Base-by-base conservation (phyloP, 1,140 invertebrate genomes). In the Dendrolimus kikuchii region DNA sequence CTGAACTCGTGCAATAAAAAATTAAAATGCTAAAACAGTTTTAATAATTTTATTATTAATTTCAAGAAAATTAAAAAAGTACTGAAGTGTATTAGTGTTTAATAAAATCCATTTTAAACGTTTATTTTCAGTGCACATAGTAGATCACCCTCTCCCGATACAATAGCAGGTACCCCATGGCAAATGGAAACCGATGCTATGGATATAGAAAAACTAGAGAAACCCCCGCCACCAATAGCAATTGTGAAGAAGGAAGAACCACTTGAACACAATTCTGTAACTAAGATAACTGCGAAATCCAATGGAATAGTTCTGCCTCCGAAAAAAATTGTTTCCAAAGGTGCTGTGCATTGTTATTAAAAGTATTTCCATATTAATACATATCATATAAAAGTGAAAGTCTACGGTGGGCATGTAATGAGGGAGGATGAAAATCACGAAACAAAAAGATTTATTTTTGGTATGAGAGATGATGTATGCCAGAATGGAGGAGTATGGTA, bases 121-220 rank as follows among this genome's bases (percentile, higher is more conserved):
- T 38, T 39, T 49, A n/a, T 53, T 62, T 68, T 38, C 70, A 84
- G 78, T 39, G 62, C 59, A 2, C 60, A 69, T 56, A 81, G 78
- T 47, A 61, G 78, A 51, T 77, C 78, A 4, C 78, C 79, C 0
- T 81, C 78, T 1, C 81, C 77, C 6, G 78, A 81, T 38, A 44
- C 55, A 1, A 45, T 57, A 37, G 74, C 74, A n/a, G n/a, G n/a
- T 4, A 55, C 60, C 4, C 38, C 42, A 41, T 78, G 75, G 77
- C 66, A 65, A 4, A 83, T 83, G 80, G 78, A 83, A n/a, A 81
- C 73, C 5, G 80, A 83, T 23, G 45, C 65, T 5, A 40, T 66
- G 7, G 65, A 69, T 9, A 57, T 68, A 37, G 69, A 75, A 8
- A 73, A 75, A 40, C 5, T 62, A 2, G 71, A 78, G 0, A 70